Conservation (phyloP, 1,140 invertebrate genomes). For the Drosophila sucinea region DNA sequence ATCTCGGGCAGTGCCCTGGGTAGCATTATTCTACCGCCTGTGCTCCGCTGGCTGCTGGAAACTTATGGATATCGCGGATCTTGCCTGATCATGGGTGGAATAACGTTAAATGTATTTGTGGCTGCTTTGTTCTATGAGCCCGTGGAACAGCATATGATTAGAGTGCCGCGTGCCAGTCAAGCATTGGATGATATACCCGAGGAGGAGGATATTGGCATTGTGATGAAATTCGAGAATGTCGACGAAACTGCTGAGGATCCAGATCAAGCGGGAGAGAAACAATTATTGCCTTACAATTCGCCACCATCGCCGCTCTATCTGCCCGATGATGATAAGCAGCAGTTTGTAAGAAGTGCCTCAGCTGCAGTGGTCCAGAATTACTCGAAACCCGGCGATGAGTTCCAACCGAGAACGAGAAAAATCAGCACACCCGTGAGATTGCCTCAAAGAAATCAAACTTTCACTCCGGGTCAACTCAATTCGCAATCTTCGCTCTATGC, state of each 20-base stretch:
- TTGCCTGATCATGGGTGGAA: constrained; percentile 91
- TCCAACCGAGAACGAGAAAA: constrained; percentile 83
- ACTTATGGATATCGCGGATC: constrained; percentile 91
- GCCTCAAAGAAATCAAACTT: constrained; percentile 82
- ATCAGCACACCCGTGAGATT: constrained; percentile 84
- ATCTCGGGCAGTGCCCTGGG: constrained; percentile 95
- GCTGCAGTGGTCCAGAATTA: constrained; percentile 83
- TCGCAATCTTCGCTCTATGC: constrained; percentile 86
- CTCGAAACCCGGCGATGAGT: constrained; percentile 70
- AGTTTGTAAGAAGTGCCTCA: constrained; percentile 84
- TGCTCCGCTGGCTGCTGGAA: constrained; percentile 88
- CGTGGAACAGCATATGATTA: constrained; percentile 90
- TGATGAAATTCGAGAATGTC: constrained; percentile 79
- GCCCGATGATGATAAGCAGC: constrained; percentile 71
- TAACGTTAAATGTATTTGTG: constrained; percentile 92
- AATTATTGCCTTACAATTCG: constrained; percentile 59
- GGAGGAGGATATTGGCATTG: constrained; percentile 81
- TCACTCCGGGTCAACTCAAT: constrained; percentile 84
- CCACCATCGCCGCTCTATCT: constrained; percentile 68
- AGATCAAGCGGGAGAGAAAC: constrained; percentile 49
- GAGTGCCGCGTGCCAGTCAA: constrained; percentile 83
- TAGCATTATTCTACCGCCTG: constrained; percentile 90
- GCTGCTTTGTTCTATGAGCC: constrained; percentile 93
- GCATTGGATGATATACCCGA: constrained; percentile 75
- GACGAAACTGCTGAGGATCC: constrained; percentile 73